Base-by-base conservation (phyloP, 92 coral and sea anemone species). In the Zoanthus gigantus region DNA sequence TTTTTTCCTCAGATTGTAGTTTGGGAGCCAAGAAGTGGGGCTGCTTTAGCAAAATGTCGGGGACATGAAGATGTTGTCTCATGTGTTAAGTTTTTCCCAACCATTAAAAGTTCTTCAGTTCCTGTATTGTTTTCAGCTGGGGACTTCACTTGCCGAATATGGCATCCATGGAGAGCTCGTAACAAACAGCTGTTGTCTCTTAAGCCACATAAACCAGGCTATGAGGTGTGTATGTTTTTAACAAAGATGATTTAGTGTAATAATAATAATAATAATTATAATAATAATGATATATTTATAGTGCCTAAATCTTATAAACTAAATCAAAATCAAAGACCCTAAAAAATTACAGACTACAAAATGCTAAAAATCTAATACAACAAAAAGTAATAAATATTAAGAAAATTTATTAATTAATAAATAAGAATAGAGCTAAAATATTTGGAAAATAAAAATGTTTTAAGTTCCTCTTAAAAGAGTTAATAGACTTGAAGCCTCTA, bases 11-110 rank as follows among this genome's bases (percentile, higher is more conserved):
- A 97, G 99, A 88, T 97, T 30, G 91, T 94, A 28, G 84, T 97
- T 47, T 97, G 99, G 99, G 99, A 97, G 77, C 98, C 98, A 29
- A 87, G 99, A 71, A 94, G 95, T 91, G 98, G 98, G 46, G 94
- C 95, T 18, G 94, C 98, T 17, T 90, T 97, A 23, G 93, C 92
- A 71, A 97, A 92, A 83, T 87, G 92, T 76, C 79, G 94, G 10
- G 98, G 93, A 15, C 98, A 95, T 46, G 99, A 97, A 34, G 98
- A 94, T 74, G 80, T 93, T 67, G 97, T 94, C 17, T 89, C 91
- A 37, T 83, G 85, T 52, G 90, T 97, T 31, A 85, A 93, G 90
- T 97, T 97, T 90, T 97, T 93, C 86, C 99, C 99, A 9, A 45
- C 92, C 37, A 72, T 91, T 44, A 88, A 92, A 72, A 92, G 91